phyloP scores from a whole-genome alignment of 2,888 invertebrate species.

The Cheilosia impressa region DNA sequence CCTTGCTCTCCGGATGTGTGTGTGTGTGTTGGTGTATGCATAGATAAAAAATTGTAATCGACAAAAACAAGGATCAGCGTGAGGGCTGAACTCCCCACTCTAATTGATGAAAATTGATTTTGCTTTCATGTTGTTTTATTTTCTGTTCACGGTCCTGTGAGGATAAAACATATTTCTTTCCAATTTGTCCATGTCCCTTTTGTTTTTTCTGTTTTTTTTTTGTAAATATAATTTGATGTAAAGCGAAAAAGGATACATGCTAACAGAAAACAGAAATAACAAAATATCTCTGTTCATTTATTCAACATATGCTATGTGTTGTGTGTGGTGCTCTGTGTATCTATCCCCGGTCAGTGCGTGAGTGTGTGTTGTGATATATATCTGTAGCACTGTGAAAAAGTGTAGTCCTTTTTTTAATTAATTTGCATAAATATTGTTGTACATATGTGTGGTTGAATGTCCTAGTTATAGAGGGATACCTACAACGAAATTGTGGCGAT shows the following conservation, averaged over 20 bases:
- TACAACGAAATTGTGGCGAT: conserved; percentile 1
- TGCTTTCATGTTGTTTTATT: conserved; percentile 15
- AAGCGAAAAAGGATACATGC: conserved; percentile 10
- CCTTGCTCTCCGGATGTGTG: not conserved
- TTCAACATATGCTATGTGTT: conserved; percentile 41
- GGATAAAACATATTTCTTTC: conserved; percentile 19
- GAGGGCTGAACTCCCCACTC: conserved; percentile 33
- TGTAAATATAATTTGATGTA: not conserved
- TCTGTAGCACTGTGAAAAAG: conserved; percentile 14
- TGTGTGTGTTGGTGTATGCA: not conserved
- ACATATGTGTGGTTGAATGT: conserved; percentile 17
- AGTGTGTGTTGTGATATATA: conserved; percentile 6
- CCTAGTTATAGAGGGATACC: not conserved
- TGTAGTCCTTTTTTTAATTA: conserved; percentile 3
- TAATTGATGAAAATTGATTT: conserved; percentile 72
- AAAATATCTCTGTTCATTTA: conserved; percentile 4
- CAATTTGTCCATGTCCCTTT: not conserved
- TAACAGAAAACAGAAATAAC: conserved; percentile 10
- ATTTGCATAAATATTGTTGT: not conserved
- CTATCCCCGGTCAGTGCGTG: not conserved
- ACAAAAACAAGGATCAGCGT: conserved; percentile 20
- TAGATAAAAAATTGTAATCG: conserved; percentile 13
- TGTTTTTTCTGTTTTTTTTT: not conserved
- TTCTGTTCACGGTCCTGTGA: conserved; percentile 8
- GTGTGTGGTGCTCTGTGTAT: not conserved